phyloP scores from a whole-genome alignment of 2,888 invertebrate species.

The Melieria crassipennis region DNA sequence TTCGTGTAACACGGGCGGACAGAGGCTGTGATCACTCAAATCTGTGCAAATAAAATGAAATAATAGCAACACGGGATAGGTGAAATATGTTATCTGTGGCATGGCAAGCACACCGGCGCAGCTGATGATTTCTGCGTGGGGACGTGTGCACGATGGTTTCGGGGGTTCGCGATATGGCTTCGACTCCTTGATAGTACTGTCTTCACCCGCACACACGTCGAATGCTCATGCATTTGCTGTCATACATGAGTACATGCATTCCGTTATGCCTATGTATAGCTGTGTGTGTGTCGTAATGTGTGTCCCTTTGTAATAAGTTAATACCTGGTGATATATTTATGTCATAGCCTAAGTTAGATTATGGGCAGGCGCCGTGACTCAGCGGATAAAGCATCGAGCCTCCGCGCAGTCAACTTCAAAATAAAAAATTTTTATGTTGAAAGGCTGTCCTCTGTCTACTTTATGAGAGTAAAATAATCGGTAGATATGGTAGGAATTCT shows the following conservation, averaged over 20 bases:
- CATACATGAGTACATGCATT: background rate
- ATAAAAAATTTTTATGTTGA: too few relatives aligned
- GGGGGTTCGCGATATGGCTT: background rate
- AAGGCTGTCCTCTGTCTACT: too few relatives aligned
- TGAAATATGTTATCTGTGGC: background rate
- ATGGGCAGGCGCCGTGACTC: too few relatives aligned
- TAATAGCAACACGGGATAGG: conserved; percentile 18
- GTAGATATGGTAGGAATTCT: too few relatives aligned
- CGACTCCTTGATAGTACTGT: background rate
- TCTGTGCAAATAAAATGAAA: conserved; percentile 48
- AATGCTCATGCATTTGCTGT: background rate
- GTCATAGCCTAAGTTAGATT: too few relatives aligned
- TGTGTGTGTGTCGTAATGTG: too few relatives aligned
- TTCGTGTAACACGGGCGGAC: conserved; percentile 63
- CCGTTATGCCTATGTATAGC: background rate
- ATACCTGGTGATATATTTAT: too few relatives aligned
- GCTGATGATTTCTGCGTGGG: background rate
- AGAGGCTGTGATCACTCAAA: conserved; percentile 63
- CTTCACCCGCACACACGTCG: background rate
- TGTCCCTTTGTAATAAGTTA: too few relatives aligned
- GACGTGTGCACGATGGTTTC: background rate
- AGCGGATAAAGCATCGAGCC: too few relatives aligned
- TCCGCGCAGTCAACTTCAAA: too few relatives aligned
- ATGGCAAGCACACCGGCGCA: background rate
- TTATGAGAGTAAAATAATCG: too few relatives aligned